Conservation (phyloP, 2,888 invertebrate species). For the Andrena dorsata region DNA sequence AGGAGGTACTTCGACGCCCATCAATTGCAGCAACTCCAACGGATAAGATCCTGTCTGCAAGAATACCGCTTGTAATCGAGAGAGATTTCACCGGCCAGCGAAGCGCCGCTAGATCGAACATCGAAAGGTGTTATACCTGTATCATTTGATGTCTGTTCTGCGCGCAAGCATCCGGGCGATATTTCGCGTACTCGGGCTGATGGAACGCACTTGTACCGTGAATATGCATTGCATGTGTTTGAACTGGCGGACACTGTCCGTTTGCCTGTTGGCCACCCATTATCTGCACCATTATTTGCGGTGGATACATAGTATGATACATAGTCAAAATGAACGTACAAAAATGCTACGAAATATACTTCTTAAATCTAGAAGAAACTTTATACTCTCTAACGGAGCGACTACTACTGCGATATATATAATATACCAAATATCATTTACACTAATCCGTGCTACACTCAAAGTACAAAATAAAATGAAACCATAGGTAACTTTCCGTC, state of each 20-base stretch:
- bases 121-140: constrained; percentile 77
- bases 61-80: constrained; percentile 48
- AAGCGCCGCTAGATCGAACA: not conserved
- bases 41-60: constrained; percentile 78
- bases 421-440: constrained; percentile 36
- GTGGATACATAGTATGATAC: constrained; percentile 82
- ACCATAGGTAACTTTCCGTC: constrained; percentile 21
- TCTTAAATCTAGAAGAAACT: constrained; percentile 32
- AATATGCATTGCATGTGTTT: constrained; percentile 74
- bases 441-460: constrained; percentile 8
- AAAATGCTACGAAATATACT: constrained; percentile 51
- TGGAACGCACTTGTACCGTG: constrained; percentile 74
- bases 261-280: constrained; percentile 80
- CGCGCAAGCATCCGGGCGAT: constrained; percentile 72
- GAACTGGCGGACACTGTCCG: constrained; percentile 77
- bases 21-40: constrained; percentile 78
- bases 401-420: not conserved
- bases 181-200: constrained; percentile 76
- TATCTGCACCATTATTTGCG: constrained; percentile 82
- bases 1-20: constrained; percentile 78
- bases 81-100: not conserved
- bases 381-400: constrained; percentile 4
- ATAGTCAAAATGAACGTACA: constrained; percentile 75
- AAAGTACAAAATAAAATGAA: constrained; percentile 46
- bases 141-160: constrained; percentile 77